Conservation (phyloP, 2,797 vertebrate species). For the Schizopygopsis pylzovi region DNA sequence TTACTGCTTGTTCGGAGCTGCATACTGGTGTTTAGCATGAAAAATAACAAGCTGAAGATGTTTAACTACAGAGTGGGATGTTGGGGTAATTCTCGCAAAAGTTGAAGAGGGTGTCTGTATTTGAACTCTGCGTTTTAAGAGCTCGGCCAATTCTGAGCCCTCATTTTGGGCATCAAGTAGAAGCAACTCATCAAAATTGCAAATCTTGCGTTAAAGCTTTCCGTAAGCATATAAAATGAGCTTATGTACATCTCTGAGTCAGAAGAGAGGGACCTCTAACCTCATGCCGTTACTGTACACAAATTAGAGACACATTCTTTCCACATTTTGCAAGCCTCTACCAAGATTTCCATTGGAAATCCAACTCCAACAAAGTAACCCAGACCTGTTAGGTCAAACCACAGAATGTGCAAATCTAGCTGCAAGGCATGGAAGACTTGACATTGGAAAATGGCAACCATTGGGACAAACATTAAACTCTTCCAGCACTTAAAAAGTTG, state of each 20-base stretch:
- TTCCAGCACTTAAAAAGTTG: neutral
- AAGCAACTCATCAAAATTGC: constrained; percentile 47
- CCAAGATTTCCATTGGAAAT: constrained; percentile 24
- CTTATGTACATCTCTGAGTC: constrained; percentile 13
- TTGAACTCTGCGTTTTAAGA: constrained; percentile 44
- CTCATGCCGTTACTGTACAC: constrained; percentile 33
- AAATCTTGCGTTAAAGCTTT: constrained; percentile 41
- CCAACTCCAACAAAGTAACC: constrained; percentile 1
- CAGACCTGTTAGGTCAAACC: constrained; percentile 30
- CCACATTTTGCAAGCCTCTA: constrained; percentile 30
- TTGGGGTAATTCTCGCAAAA: constrained; percentile 27
- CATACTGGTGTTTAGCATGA: constrained; percentile 35
- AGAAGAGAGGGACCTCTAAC: constrained; percentile 18
- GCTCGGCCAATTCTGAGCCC: constrained; percentile 20
- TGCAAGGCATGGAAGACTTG: neutral
- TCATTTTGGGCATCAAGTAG: constrained; percentile 46
- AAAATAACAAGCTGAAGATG: constrained; percentile 45
- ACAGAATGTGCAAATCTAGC: constrained; percentile 12
- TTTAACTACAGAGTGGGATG: constrained; percentile 42
- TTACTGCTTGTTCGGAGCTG: constrained; percentile 42
- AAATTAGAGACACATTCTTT: constrained; percentile 43
- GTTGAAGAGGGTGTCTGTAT: constrained; percentile 33
- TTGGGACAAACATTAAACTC: neutral
- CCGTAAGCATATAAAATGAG: constrained; percentile 4
- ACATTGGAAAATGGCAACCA: constrained; percentile 1